Evolutionary conservation across 1,140 invertebrate species (phyloP), one percentile per base, ranked within the genome.

Genomic region (Lasioglossum baleicum): DNA sequence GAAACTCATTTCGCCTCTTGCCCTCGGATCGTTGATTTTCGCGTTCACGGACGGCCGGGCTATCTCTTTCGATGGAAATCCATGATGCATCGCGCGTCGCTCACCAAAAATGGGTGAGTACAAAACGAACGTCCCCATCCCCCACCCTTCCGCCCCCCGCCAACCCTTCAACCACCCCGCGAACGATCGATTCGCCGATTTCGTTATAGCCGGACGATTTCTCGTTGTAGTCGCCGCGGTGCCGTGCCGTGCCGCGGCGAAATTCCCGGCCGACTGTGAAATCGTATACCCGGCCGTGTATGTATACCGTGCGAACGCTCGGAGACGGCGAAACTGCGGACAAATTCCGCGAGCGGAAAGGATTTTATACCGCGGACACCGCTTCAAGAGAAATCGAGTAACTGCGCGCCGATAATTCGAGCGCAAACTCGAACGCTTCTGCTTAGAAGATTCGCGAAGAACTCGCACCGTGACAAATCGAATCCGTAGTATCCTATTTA

Each of bases 1-100:
- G 81, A 88, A 87, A 88, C 86, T 87, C 86, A 88, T 87, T 87
- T 87, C 83, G 81, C 77, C 86, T 85, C 77, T 85, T 81, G 80
- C 81, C 76, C 77, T 70, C 72, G 74, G 68, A 76, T 69, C 84
- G 84, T 85, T 83, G 82, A 87, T 88, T 87, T 84, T 80, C 85
- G 70, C 85, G 75, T 80, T 87, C 68, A 82, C 78, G 70, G 48
- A 20, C 60, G 68, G 82, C 74, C 81, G 11, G 56, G 68, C 79
- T 82, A 84, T 86, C 85, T 82, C 85, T 76, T 70, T 56, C 72
- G 83, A 84, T 84, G 83, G 74, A 85, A 85, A 71, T 77, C 79
- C 83, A 77, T 74, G 78, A 76, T 79, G 84, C 83, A 78, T 82
- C 75, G 51, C 68, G 83, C 79, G 75, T 82, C 58, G 53, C 80